Evolutionary conservation across 2,888 invertebrate species (phyloP).

Genomic region (Himalopsyche tibetana): DNA sequence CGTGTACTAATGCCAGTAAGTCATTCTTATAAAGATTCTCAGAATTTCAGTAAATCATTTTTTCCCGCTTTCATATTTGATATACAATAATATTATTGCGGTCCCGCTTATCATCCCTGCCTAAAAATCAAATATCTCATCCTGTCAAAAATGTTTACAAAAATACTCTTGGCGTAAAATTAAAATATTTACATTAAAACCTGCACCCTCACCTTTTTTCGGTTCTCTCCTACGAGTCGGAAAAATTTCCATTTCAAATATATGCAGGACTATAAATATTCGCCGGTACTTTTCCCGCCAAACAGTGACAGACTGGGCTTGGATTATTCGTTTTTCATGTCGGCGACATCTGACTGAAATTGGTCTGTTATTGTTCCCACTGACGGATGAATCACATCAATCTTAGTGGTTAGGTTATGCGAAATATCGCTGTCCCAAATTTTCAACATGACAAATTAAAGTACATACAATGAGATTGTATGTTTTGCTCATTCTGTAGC

Average conservation of each 20-base stretch:
- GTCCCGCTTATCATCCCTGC: not conserved
- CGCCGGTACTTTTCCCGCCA: constrained; percentile 3
- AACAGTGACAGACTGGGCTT: constrained; percentile 1
- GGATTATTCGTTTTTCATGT: constrained; percentile 4
- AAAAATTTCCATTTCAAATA: constrained; percentile 24
- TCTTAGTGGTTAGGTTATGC: not conserved
- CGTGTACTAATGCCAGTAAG: no score
- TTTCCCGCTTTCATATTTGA: no score
- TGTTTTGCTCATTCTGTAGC: no score
- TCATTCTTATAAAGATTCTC: no score
- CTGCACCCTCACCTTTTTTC: not conserved
- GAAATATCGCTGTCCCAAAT: not conserved
- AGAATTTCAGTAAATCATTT: no score
- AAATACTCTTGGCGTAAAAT: not conserved
- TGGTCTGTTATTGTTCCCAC: constrained; percentile 4
- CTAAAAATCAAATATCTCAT: not conserved
- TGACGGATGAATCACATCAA: constrained; percentile 7
- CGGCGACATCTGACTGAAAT: constrained; percentile 24
- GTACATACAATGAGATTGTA: no score
- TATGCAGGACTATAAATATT: constrained; percentile 13
- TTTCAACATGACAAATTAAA: not conserved
- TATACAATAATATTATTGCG: no score
- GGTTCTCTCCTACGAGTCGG: not conserved
- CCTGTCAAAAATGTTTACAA: not conserved
- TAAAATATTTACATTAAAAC: constrained; percentile 10